Evolutionary conservation across 1,140 invertebrate species (phyloP), one percentile per base, ranked within the genome.

Genomic region (Bicyclus anynana): DNA sequence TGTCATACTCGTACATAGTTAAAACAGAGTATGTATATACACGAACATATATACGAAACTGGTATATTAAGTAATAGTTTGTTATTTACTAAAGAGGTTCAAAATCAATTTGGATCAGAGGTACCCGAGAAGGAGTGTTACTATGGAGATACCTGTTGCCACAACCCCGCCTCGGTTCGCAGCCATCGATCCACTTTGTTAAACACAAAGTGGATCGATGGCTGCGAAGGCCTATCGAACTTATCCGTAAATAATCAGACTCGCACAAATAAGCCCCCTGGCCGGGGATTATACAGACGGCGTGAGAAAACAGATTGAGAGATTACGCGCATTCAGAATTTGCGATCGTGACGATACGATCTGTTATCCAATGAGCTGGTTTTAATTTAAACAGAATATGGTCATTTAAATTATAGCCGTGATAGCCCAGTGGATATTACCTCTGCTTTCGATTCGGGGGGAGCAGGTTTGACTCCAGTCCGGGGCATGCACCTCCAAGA

Each of bases 121-220:
- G 5, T 27, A n/a, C n/a, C n/a, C n/a, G n/a, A n/a, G 26, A 9
- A 27, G 26, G 10, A 27, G 26, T 9, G 7, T 26, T 27, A 7
- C 5, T 27, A 9, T 27, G 26, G 26, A 5, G 10, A 27, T 27
- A 37, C 33, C 33, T 37, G 33, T 37, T 37, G 33, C 12, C 13
- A 37, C 33, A 9, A 5, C 12, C 40, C 27, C 13, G 42, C 35
- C 26, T n/a, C 13, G 16, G 21, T 42, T 18, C 49, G 33, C 14
- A 35, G 14, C 51, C 50, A 62, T 62, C 60, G 54, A 62, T 58
- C 50, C 29, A 50, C 53, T 53, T 58, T 53, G 53, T 58, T 49
- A 51, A n/a, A 37, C 33, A n/a, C 33, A 9, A n/a, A 37, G 10
- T 37, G 33, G 12, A 40, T n/a, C n/a, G n/a, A n/a, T n/a, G n/a